Evolutionary conservation across 1,140 invertebrate genomes (phyloP).

Genomic region (Trachelipus rathkii): DNA sequence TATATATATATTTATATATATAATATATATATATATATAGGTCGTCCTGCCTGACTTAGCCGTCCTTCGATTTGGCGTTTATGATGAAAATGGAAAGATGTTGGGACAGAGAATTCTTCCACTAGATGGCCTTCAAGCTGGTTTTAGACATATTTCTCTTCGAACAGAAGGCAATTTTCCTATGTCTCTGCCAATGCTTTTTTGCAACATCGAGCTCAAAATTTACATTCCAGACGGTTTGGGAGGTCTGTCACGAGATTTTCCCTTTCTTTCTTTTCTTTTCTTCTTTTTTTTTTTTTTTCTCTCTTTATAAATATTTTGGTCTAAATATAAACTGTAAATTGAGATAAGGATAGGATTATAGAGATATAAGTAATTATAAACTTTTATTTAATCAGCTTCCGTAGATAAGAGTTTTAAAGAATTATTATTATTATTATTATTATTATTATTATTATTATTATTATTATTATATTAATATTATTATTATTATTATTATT

Average conservation of each 20-base stretch:
- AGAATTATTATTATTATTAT: too few relatives aligned
- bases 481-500: too few relatives aligned
- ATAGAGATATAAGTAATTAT: too few relatives aligned
- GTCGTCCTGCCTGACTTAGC: slow-evolving; percentile 96
- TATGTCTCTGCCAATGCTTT: slow-evolving; percentile 96
- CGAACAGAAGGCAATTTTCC: slow-evolving; percentile 98
- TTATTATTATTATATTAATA: too few relatives aligned
- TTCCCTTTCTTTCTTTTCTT: background rate
- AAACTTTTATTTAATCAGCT: too few relatives aligned
- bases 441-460: too few relatives aligned
- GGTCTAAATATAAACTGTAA: background rate
- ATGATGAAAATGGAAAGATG: slow-evolving; percentile 96
- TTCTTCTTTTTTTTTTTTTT: background rate
- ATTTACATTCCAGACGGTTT: slow-evolving; percentile 99
- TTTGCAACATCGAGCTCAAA: slow-evolving; percentile 98
- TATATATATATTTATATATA: slow-evolving; percentile 17
- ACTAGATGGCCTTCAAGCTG: slow-evolving; percentile 92
- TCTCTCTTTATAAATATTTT: background rate
- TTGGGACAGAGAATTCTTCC: slow-evolving; percentile 96
- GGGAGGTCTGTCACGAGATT: slow-evolving; percentile 63
- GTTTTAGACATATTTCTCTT: slow-evolving; percentile 95
- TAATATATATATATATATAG: slow-evolving; percentile 50
- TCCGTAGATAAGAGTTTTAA: too few relatives aligned
- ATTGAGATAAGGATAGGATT: too few relatives aligned
- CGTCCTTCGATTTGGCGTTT: slow-evolving; percentile 94